Base-by-base conservation (phyloP, 2,888 invertebrate genomes). In the Suillia variegata region DNA sequence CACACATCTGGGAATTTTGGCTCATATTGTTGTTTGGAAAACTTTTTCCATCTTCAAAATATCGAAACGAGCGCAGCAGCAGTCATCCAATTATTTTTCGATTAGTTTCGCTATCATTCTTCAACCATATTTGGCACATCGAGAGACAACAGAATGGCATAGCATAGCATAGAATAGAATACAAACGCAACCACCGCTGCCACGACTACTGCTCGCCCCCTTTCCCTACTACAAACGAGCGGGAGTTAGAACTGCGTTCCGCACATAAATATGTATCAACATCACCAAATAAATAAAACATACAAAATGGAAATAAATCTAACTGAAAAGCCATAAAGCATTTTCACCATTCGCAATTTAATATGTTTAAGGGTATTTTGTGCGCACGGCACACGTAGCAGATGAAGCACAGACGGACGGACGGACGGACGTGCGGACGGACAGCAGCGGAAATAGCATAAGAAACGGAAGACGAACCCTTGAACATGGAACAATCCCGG, bases 281-380 rank as follows among this genome's bases (percentile, higher is more conserved):
- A 70, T 67, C 66, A 69, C 70, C 72, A 76, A 78, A 77, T 74
- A 78, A 77, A 73, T 75, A 73, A 73, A 75, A 76, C 75, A 76
- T 73, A 76, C 70, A 77, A 71, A 79, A 77, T 77, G 76, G 75
- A 78, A 80, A 80, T 80, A 80, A 81, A 78, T 80, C 80, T 80
- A 78, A 74, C 75, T 71, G 77, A 77, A 74, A 79, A 78, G 76
- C 78, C 75, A 80, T 80, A 80, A 80, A 80, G 79, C 80, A 80
- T 80, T 81, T 81, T 75, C 79, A 73, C 73, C 75, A 73, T 77
- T 76, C 75, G 70, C 77, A 75, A 77, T 79, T 76, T 77, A 79
- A 79, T 78, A 76, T 74, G 71, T 73, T 75, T 71, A 73, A 74
- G 73, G 73, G 73, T 75, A 75, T 74, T n/a, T 76, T 73, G 76